These are phyloP conservation scores for Hypomesus transpacificus DNA, from an alignment of 2,113 vertebrate species.

Conservation along the genomic window DNA sequence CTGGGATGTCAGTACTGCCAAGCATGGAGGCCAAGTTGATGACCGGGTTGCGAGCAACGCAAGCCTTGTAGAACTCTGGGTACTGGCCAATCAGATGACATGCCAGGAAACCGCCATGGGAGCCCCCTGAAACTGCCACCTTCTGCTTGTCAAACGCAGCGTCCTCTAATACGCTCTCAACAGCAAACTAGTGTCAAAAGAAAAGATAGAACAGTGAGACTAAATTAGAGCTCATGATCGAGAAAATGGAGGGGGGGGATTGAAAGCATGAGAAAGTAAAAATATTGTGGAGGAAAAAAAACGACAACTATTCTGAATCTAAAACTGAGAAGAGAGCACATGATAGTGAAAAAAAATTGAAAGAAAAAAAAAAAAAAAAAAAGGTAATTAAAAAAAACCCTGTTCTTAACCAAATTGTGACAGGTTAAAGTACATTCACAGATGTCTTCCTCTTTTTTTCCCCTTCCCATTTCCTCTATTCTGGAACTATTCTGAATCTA, in stretches of 20 bases:
- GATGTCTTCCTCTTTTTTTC: too few species aligned
- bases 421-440: not conserved
- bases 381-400: not conserved
- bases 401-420: not conserved
- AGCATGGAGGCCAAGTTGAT: constrained; percentile 89
- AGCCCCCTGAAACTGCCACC: constrained; percentile 83
- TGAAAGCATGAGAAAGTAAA: too few species aligned
- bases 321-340: not conserved
- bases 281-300: too few species aligned
- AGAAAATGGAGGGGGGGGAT: too few species aligned
- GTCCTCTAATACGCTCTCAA: constrained; percentile 78
- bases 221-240: not conserved
- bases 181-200: constrained; percentile 73
- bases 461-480: constrained; percentile 25
- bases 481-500: too few species aligned
- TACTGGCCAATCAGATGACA: constrained; percentile 95
- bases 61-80: constrained; percentile 83
- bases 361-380: not conserved
- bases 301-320: too few species aligned
- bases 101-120: constrained; percentile 91
- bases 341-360: not conserved
- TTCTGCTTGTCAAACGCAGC: constrained; percentile 69
- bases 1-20: constrained; percentile 87
- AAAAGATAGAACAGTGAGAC: not conserved
- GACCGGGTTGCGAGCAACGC: constrained; percentile 86